These are phyloP conservation scores for Nephrotoma guestfalica DNA, from an alignment of 2,888 invertebrate genomes.

Conservation along the genomic window DNA sequence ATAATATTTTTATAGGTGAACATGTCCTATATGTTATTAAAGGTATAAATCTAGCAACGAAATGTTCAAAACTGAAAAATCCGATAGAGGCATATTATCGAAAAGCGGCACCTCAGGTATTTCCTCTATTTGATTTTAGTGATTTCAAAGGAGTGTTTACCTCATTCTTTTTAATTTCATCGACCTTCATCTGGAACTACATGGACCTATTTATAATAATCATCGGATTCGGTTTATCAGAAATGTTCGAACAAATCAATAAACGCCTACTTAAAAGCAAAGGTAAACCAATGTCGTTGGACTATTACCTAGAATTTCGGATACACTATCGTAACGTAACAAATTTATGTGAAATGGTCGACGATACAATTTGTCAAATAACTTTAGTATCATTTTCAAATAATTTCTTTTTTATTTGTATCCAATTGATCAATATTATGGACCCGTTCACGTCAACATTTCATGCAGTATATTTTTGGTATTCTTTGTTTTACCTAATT, in stretches of 20 bases:
- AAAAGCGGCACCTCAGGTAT: not conserved
- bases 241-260: conserved; percentile 2
- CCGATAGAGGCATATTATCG: not conserved
- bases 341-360: conserved; percentile 3
- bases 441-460: conserved; percentile 1
- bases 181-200: not conserved
- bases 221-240: not conserved
- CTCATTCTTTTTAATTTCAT: not conserved
- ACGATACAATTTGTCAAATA: not conserved
- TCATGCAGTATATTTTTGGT: not conserved
- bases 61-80: not conserved
- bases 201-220: conserved; percentile 1
- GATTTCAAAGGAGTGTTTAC: not conserved
- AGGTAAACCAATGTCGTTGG: not conserved
- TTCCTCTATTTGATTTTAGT: not conserved
- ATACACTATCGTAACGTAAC: not conserved
- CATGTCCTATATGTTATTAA: not conserved
- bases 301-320: not conserved
- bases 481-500: not conserved
- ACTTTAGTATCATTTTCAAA: not conserved
- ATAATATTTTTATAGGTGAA: not conserved
- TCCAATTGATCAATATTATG: conserved; percentile 1
- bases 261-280: not conserved
- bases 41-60: not conserved
- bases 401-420: conserved; percentile 2